These are phyloP conservation scores for Hystrix brachyura DNA, from an alignment of 2,113 vertebrate species.

Conservation along the genomic window DNA sequence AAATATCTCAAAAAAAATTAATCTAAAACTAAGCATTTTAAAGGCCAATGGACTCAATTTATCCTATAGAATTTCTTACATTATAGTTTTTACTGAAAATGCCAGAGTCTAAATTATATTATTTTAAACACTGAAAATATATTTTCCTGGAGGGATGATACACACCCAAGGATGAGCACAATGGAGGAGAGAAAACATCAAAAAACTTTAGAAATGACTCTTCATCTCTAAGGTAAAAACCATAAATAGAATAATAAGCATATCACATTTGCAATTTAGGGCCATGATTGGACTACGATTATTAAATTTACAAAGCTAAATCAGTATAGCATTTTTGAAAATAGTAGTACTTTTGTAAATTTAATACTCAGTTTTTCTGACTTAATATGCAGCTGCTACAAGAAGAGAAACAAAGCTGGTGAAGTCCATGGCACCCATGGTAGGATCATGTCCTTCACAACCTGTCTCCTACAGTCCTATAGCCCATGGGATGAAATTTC, in stretches of 20 bases:
- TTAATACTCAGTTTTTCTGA: not conserved
- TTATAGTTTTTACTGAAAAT: not conserved
- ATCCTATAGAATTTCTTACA: not conserved
- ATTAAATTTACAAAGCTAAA: not conserved
- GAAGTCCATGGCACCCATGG: rapidly evolving
- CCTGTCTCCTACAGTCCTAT: not conserved
- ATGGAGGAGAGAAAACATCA: not conserved
- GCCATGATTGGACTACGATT: not conserved
- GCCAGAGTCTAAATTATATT: not conserved
- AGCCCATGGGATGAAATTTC: not conserved
- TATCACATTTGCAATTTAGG: not conserved
- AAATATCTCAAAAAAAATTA: not conserved
- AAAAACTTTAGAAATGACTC: not conserved
- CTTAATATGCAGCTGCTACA: not conserved
- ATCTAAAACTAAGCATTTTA: not conserved
- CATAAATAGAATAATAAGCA: not conserved
- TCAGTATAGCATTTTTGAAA: not conserved
- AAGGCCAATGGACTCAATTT: not conserved
- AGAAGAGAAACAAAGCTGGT: not conserved
- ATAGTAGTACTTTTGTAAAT: not conserved
- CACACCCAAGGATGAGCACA: not conserved
- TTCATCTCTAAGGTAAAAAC: not conserved
- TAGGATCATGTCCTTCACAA: not conserved
- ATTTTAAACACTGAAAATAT: not conserved
- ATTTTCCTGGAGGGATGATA: not conserved